Evolutionary conservation across 2,888 invertebrate species (phyloP), one percentile per base, ranked within the genome.

Genomic region (Phorcus lineatus): DNA sequence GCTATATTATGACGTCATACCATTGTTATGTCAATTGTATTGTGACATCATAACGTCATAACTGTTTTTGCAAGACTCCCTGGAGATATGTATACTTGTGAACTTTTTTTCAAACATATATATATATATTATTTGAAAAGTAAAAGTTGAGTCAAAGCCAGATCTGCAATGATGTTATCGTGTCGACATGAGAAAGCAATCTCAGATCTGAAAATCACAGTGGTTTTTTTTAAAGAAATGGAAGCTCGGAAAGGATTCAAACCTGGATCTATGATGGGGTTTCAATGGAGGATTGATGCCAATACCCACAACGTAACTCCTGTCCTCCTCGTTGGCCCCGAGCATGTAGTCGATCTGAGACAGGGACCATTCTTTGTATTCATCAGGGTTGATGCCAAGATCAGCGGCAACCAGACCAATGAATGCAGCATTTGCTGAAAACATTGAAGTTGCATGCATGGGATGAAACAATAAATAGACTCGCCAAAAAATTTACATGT

Each of bases 181-280:
- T 36, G 36, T 4, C 2, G 2, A 2, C 36, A 36, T 7, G 7
- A 36, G 7, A 2, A 4, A 2, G 36, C 36, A 36, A 36, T 36
- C 7, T 4, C 36, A 4, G n/a, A 36, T 36, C 36, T 2, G 36
- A 36, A 2, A 36, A 36, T 36, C 36, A 3, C 22, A 57, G 28
- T 6, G 0, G 3, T 24, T n/a, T 24, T 52, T 31, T 2, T 7
- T 7, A 19, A 3, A 53, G 28, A 17, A 0, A 17, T 6, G n/a
- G 22, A 9, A n/a, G 28, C 19, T n/a, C 4, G 0, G 17, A n/a
- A 28, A 16, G 28, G 3, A 22, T 78, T 62, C 82, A 74, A 79
- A 91, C 91, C 88, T 87, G 16, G 88, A 82, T 31, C 86, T 81
- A 80, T 91, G 91, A 78, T 90, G 90, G n/a, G 91, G 89, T 57